Evolutionary conservation across 1,140 invertebrate species (phyloP).

Genomic region (Drosophila serrata): DNA sequence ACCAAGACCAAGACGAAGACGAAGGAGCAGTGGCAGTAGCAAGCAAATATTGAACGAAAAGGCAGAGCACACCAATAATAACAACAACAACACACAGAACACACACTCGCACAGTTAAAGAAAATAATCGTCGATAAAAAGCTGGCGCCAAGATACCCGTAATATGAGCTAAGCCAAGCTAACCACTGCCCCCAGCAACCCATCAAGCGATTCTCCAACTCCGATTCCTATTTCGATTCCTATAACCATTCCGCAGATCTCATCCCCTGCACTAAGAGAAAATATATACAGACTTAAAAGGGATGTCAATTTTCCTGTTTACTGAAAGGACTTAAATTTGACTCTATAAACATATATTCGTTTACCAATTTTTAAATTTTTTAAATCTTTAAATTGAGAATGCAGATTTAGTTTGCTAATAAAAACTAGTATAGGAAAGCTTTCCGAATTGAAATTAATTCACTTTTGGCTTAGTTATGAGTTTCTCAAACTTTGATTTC

Average conservation of each 20-base stretch:
- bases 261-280: not conserved
- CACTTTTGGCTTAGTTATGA: too few relatives aligned
- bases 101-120: conserved; percentile 56
- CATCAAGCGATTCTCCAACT: conserved; percentile 25
- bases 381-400: too few relatives aligned
- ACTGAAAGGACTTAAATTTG: not conserved
- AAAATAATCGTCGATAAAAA: conserved; percentile 84
- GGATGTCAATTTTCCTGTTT: not conserved
- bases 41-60: conserved; percentile 82
- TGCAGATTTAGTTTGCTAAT: too few relatives aligned
- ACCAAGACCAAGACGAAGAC: conserved; percentile 3
- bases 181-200: conserved; percentile 73
- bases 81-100: conserved; percentile 26
- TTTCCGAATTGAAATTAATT: too few relatives aligned
- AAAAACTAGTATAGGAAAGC: too few relatives aligned
- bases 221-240: conserved; percentile 21
- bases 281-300: not conserved
- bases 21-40: conserved; percentile 55
- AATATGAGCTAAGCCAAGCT: conserved; percentile 83
- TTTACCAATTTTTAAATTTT: too few relatives aligned
- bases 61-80: conserved; percentile 60
- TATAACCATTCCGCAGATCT: conserved; percentile 12
- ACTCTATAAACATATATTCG: too few relatives aligned
- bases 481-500: too few relatives aligned
- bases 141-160: conserved; percentile 82